A percentile compares a stretch with the other conserved stretches of the same genome.
Evolutionary conservation across 2,113 vertebrate genomes (phyloP).

Genomic region (Tautogolabrus adspersus): DNA sequence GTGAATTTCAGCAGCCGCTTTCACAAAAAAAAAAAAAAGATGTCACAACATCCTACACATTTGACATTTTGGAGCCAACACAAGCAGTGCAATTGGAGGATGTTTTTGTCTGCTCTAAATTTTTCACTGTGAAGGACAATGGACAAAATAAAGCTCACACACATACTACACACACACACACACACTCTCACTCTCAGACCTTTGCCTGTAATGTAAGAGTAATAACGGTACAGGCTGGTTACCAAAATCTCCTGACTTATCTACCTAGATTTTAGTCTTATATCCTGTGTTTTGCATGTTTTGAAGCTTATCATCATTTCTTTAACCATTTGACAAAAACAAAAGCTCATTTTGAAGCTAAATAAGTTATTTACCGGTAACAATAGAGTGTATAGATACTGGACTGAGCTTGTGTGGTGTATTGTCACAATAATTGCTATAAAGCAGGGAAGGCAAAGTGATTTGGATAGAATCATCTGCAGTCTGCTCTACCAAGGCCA

Average conservation of each 20-base stretch:
- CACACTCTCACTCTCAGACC: slow-evolving; percentile 31
- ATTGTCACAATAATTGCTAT: slow-evolving; percentile 44
- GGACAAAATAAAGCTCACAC: slow-evolving; percentile 39
- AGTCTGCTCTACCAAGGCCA: slow-evolving; percentile 27
- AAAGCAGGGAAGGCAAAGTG: slow-evolving; percentile 26
- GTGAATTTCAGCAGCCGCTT: slow-evolving; percentile 38
- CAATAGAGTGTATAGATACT: slow-evolving; percentile 48
- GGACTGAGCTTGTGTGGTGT: slow-evolving; percentile 29
- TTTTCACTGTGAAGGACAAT: slow-evolving; percentile 71
- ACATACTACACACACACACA: slow-evolving; percentile 7
- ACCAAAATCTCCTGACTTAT: slow-evolving; percentile 21
- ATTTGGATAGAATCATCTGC: slow-evolving; percentile 25
- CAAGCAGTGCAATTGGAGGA: slow-evolving; percentile 37
- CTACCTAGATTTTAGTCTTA: slow-evolving; percentile 32
- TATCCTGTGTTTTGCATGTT: slow-evolving; percentile 56
- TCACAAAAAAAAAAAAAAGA: slow-evolving; percentile 52
- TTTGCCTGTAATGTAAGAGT: slow-evolving; percentile 42
- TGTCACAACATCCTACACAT: slow-evolving; percentile 33
- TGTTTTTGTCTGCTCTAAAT: slow-evolving; percentile 32
- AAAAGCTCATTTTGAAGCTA: slow-evolving; percentile 5
- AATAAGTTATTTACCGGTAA: slow-evolving; percentile 19
- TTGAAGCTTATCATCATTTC: slow-evolving; percentile 18
- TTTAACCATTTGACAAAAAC: slow-evolving; percentile 17
- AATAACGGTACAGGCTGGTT: slow-evolving; percentile 33
- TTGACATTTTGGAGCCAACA: slow-evolving; percentile 46